Evolutionary conservation across 1,140 invertebrate genomes (phyloP).

Genomic region (Macrosteles quadrilineatus): DNA sequence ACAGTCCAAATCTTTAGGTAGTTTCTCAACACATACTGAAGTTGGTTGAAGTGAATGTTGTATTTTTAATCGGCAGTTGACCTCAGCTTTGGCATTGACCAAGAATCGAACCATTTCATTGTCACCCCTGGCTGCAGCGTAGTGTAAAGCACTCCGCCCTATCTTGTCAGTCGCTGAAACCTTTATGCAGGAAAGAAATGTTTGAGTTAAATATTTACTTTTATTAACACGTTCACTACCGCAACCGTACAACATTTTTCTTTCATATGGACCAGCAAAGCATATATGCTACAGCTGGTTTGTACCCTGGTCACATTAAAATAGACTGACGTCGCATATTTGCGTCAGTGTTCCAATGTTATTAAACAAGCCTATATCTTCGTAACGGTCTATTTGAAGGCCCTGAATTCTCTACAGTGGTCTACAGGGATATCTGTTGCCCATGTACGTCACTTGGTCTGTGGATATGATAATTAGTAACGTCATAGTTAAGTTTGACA

Average conservation of each 20-base stretch:
- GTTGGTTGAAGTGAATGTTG: not conserved
- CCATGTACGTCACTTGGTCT: too few species aligned
- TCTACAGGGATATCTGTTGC: too few species aligned
- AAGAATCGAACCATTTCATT: not conserved
- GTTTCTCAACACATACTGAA: not conserved
- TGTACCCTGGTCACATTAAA: too few species aligned
- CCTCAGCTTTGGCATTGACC: constrained; percentile 12
- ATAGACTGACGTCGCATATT: too few species aligned
- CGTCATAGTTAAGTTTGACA: not conserved
- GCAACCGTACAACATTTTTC: too few species aligned
- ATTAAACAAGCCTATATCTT: too few species aligned
- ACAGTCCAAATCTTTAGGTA: not conserved
- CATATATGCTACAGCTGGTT: not conserved
- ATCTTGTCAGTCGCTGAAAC: constrained; percentile 21
- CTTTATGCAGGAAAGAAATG: not conserved
- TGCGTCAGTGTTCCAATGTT: too few species aligned
- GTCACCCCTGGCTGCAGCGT: constrained; percentile 34
- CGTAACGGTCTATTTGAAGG: too few species aligned
- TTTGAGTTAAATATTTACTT: too few species aligned
- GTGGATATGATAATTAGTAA: too few species aligned
- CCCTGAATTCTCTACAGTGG: too few species aligned
- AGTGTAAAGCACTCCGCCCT: constrained; percentile 37
- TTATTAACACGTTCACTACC: too few species aligned
- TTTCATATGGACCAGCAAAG: not conserved
- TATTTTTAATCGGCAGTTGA: constrained; percentile 5